These are phyloP conservation scores for Nannoperca australis DNA, from an alignment of 2,797 vertebrate species.

Conservation along the genomic window DNA sequence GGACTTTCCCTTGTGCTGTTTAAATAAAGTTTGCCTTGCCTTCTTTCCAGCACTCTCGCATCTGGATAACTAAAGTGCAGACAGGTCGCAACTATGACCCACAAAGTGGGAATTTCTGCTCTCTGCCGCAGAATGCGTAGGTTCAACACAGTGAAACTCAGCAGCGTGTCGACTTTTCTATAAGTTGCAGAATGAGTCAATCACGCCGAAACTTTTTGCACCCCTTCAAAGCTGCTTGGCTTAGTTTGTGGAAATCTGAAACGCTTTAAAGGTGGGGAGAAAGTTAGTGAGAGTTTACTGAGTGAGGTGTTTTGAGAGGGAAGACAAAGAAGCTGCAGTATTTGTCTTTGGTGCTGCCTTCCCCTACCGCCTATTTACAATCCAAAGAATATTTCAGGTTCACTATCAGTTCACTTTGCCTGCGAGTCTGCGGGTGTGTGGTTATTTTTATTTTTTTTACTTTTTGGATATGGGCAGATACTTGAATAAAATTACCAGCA, in stretches of 20 bases:
- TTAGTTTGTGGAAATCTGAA: slow-evolving; percentile 23
- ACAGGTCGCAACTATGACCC: slow-evolving; percentile 21
- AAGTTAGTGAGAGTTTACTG: slow-evolving; percentile 32
- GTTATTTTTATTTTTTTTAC: slow-evolving; percentile 3
- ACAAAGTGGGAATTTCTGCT: slow-evolving; percentile 11
- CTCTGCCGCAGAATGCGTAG: background rate
- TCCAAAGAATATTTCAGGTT: slow-evolving; percentile 46
- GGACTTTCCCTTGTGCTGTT: background rate
- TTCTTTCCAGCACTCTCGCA: slow-evolving; percentile 2
- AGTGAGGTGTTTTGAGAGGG: slow-evolving; percentile 16
- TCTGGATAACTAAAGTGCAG: slow-evolving; percentile 2
- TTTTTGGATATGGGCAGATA: slow-evolving; percentile 29
- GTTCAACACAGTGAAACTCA: slow-evolving; percentile 4
- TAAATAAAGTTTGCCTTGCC: slow-evolving; percentile 8
- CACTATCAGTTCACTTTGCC: slow-evolving; percentile 31
- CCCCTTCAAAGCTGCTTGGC: slow-evolving; percentile 20
- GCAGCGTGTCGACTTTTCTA: slow-evolving; percentile 5
- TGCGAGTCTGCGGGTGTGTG: slow-evolving; percentile 9
- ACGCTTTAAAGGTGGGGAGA: slow-evolving; percentile 15
- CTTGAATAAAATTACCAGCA: slow-evolving; percentile 43
- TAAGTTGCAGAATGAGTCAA: slow-evolving; percentile 24
- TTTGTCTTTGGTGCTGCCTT: slow-evolving; percentile 22
- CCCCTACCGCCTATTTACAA: slow-evolving; percentile 34
- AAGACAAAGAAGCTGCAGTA: slow-evolving; percentile 16
- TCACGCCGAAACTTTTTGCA: slow-evolving; percentile 24